Conservation (phyloP, 2,888 invertebrate genomes). For the Pollenia angustigena region DNA sequence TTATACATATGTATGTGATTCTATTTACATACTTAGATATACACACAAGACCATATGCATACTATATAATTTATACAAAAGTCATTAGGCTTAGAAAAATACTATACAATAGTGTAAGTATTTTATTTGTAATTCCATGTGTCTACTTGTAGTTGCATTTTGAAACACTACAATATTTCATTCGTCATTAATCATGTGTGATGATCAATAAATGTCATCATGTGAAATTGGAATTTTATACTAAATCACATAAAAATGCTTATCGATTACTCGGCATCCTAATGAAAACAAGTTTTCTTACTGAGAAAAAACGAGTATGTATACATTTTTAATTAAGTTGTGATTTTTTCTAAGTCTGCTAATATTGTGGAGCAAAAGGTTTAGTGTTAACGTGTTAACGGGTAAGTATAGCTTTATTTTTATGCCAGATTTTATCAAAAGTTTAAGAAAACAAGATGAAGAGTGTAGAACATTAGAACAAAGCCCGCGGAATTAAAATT, state of each 20-base stretch:
- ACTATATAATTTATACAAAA: conserved; percentile 41
- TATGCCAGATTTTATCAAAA: too few relatives aligned
- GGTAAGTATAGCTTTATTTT: too few relatives aligned
- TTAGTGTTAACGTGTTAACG: too few relatives aligned
- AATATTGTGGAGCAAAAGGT: too few relatives aligned
- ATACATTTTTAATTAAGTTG: too few relatives aligned
- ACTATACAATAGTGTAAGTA: conserved; percentile 5
- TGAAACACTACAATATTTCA: conserved; percentile 71
- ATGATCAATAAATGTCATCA: conserved; percentile 84
- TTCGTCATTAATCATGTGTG: conserved; percentile 83
- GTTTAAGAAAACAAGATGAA: too few relatives aligned
- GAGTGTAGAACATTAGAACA: too few relatives aligned
- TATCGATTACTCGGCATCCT: conserved; percentile 31
- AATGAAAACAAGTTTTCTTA: not conserved
- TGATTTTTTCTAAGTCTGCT: too few relatives aligned
- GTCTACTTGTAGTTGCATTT: conserved; percentile 5
- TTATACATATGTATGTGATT: not conserved
- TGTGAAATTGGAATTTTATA: conserved; percentile 83
- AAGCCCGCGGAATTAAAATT: too few relatives aligned
- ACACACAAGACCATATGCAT: conserved; percentile 5
- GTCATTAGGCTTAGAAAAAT: conserved; percentile 56
- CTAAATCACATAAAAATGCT: conserved; percentile 54
- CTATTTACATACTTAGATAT: not conserved
- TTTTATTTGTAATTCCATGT: not conserved
- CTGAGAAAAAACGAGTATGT: too few relatives aligned